Conservation (phyloP, 2,888 invertebrate species). For the Cryptosula pallasiana region DNA sequence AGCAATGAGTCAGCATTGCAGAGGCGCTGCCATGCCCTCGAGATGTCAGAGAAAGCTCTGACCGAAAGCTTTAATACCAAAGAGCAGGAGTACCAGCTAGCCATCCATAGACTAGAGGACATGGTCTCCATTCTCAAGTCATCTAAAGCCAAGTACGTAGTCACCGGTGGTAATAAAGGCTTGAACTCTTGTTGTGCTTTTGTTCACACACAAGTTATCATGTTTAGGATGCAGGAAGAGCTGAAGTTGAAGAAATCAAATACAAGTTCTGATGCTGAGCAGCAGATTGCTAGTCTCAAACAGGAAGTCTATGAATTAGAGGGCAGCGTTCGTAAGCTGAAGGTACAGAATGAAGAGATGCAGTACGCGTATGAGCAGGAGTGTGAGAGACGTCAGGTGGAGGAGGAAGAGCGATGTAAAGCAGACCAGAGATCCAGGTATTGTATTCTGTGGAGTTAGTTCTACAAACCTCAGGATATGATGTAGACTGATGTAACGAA, state of each 20-base stretch:
- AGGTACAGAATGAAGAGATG: slow-evolving; percentile 41
- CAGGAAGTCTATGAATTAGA: slow-evolving; percentile 28
- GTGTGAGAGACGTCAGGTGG: slow-evolving; percentile 7
- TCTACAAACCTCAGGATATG: too few relatives aligned
- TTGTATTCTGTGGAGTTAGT: too few relatives aligned
- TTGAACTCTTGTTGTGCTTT: too few relatives aligned
- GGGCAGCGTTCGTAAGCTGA: slow-evolving; percentile 33
- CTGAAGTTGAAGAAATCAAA: slow-evolving; percentile 1
- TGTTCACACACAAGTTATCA: too few relatives aligned
- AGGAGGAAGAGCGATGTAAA: slow-evolving; percentile 9
- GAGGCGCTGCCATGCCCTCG: slow-evolving; percentile 12
- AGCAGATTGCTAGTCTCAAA: slow-evolving; percentile 25
- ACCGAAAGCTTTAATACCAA: neutral
- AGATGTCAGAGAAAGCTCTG: slow-evolving; percentile 18
- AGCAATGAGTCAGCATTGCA: slow-evolving; percentile 11
- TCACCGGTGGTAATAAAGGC: too few relatives aligned
- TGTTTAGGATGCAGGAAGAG: neutral
- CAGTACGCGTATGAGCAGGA: slow-evolving; percentile 35
- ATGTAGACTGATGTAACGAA: too few relatives aligned
- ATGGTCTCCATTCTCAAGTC: neutral
- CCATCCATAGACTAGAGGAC: neutral
- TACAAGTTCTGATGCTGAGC: neutral
- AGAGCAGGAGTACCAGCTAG: slow-evolving; percentile 9
- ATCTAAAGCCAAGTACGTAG: slow-evolving; percentile 6
- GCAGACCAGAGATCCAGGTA: slow-evolving; percentile 16